phyloP scores from a whole-genome alignment of 1,140 invertebrate genomes.

The Notospermus geniculatus region DNA sequence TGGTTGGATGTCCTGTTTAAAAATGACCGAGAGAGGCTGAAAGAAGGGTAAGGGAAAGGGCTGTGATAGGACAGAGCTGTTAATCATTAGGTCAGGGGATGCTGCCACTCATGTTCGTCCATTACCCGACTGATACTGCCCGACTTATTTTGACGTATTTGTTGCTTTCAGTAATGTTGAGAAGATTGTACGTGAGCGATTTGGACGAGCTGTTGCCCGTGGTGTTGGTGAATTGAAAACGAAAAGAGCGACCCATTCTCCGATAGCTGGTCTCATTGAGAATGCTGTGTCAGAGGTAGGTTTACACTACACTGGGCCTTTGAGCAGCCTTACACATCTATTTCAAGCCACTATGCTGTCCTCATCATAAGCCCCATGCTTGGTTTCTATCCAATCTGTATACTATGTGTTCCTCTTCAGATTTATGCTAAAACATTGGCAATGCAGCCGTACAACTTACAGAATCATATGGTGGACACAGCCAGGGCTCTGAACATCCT shows the following conservation, averaged over 20 bases:
- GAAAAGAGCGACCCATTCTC: slow-evolving; percentile 47
- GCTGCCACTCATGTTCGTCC: too few species aligned
- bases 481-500: slow-evolving; percentile 52
- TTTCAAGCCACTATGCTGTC: neutral
- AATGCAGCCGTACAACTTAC: slow-evolving; percentile 42
- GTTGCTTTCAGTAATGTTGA: slow-evolving; percentile 44
- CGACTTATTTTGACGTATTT: slow-evolving; percentile 1
- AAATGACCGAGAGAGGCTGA: slow-evolving; percentile 42
- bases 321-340: too few species aligned
- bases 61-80: neutral
- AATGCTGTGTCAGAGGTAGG: slow-evolving; percentile 53
- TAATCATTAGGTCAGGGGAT: too few species aligned
- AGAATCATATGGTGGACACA: slow-evolving; percentile 48
- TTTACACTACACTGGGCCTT: too few species aligned
- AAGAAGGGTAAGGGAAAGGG: slow-evolving; percentile 43
- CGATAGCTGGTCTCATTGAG: slow-evolving; percentile 52
- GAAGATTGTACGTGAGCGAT: slow-evolving; percentile 48
- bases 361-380: neutral
- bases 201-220: slow-evolving; percentile 46
- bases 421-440: slow-evolving; percentile 48
- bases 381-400: neutral
- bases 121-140: too few species aligned
- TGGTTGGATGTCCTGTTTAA: slow-evolving; percentile 52
- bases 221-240: slow-evolving; percentile 46
- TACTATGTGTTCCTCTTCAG: slow-evolving; percentile 29